Evolutionary conservation across 2,888 invertebrate genomes (phyloP).

Genomic region (Lamellibrachia columna): DNA sequence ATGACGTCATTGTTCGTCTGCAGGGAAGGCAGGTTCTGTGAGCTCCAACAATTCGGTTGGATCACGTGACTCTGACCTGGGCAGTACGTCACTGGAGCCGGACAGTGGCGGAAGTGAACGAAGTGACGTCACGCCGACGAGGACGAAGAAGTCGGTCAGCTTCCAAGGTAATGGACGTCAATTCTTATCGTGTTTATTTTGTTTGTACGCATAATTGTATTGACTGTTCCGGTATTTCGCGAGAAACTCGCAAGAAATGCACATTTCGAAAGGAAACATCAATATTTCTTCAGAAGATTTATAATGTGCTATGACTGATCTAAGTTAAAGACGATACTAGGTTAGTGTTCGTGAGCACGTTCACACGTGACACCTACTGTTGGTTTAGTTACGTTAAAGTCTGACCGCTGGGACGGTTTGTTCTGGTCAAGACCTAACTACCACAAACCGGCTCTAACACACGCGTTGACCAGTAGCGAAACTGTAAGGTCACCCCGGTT

Average conservation of each 20-base stretch:
- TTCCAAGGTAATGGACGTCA: neutral
- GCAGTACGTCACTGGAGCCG: neutral
- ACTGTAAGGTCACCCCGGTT: neutral
- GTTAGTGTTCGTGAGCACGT: neutral
- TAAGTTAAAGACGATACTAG: neutral
- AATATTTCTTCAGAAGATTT: too few relatives aligned
- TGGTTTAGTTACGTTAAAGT: neutral
- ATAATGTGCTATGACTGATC: too few relatives aligned
- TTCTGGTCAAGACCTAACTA: neutral
- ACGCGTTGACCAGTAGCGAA: neutral
- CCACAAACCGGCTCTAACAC: neutral
- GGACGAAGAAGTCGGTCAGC: constrained; percentile 5
- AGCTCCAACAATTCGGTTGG: constrained; percentile 9
- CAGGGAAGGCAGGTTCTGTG: neutral
- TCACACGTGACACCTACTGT: neutral
- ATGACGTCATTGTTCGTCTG: neutral
- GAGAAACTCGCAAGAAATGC: too few relatives aligned
- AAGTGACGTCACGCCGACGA: neutral
- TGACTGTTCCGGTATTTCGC: neutral
- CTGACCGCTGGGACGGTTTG: neutral
- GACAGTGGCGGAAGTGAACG: neutral
- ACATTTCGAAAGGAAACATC: too few relatives aligned
- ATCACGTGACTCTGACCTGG: neutral
- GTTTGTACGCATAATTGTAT: neutral
- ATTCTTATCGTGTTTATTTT: neutral